Base-by-base conservation (phyloP, 2,797 vertebrate genomes). In the Acridotheres tristis region DNA sequence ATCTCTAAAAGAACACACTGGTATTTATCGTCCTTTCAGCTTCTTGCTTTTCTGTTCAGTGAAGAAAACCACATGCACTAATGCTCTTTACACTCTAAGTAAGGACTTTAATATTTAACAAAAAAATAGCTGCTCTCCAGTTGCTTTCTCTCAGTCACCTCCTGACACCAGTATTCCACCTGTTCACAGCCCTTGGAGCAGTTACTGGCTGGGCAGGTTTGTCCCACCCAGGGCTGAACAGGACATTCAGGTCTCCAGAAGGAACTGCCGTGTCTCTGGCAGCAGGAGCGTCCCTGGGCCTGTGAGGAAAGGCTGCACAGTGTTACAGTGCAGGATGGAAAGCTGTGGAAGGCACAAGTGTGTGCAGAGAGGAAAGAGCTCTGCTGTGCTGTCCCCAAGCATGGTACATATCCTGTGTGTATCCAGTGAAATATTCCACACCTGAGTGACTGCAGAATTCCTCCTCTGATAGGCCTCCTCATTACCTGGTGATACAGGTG, bases 171-270 rank as follows among this genome's bases (percentile, higher is more conserved):
- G 25, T 8, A 7, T 43, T 77, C 57, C 84, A 50, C n/a, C 43
- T 19, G 6, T 4, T 72, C 59, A 34, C 48, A 79, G 80, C 29
- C 40, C 63, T 32, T 57, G 75, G 68, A 93, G 34, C 83, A 73
- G 75, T 23, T 57, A 62, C 93, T 91, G 88, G 94, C 85, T 53
- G 50, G 57, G 77, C 97, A 91, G 93, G 94, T 94, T 97, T 85
- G 89, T 85, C 91, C 74, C 65, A 36, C 25, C 77, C 74, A 23
- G 34, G 61, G 65, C 71, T 32, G 54, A 90, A 66, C 71, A 71
- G 79, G 79, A 73, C 90, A 30, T 61, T 62, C 65, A 75, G 86
- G 80, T 84, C 53, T 20, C 15, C 2, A 2, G 77, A 34, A 79
- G 75, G 75, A 71, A 22, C 8, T 17, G 10, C 21, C 0, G 1